Evolutionary conservation across 2,888 invertebrate species (phyloP).

Genomic region (Nemotelus nigrinus): DNA sequence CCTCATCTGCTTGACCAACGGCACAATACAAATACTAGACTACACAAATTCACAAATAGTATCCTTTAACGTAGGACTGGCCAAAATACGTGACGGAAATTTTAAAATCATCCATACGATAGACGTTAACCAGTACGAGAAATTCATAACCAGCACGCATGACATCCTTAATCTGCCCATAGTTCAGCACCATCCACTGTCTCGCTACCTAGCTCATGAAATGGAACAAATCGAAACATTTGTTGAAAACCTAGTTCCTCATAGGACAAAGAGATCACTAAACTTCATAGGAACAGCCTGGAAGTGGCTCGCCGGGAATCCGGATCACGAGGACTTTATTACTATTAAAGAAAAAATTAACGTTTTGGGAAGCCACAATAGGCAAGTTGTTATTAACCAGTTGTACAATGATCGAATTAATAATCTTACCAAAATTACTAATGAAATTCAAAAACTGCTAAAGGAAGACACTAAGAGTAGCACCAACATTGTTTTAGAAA

Average conservation of each 20-base stretch:
- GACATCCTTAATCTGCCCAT: background rate
- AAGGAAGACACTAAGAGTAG: background rate
- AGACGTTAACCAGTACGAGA: slow-evolving; percentile 5
- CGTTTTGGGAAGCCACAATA: background rate
- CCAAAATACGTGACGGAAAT: slow-evolving; percentile 1
- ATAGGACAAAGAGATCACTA: slow-evolving; percentile 9
- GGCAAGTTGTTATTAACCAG: slow-evolving; percentile 11
- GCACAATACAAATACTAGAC: slow-evolving; percentile 7
- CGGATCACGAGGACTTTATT: slow-evolving; percentile 9
- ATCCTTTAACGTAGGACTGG: slow-evolving; percentile 1
- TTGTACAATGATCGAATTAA: slow-evolving; percentile 35
- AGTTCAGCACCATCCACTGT: slow-evolving; percentile 39
- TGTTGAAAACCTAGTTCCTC: background rate
- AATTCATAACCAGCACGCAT: background rate
- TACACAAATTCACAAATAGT: slow-evolving; percentile 20
- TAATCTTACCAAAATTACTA: slow-evolving; percentile 1
- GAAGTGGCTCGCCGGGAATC: slow-evolving; percentile 9
- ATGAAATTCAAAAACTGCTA: slow-evolving; percentile 9
- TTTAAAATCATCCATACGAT: slow-evolving; percentile 5
- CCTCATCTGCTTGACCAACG: background rate
- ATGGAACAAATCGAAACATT: background rate
- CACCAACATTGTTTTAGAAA: slow-evolving; percentile 31
- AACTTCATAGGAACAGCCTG: slow-evolving; percentile 3
- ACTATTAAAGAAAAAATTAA: slow-evolving; percentile 15
- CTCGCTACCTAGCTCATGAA: slow-evolving; percentile 13